These are phyloP conservation scores for Nudaria mundana DNA, from an alignment of 2,888 invertebrate species.

Conservation along the genomic window DNA sequence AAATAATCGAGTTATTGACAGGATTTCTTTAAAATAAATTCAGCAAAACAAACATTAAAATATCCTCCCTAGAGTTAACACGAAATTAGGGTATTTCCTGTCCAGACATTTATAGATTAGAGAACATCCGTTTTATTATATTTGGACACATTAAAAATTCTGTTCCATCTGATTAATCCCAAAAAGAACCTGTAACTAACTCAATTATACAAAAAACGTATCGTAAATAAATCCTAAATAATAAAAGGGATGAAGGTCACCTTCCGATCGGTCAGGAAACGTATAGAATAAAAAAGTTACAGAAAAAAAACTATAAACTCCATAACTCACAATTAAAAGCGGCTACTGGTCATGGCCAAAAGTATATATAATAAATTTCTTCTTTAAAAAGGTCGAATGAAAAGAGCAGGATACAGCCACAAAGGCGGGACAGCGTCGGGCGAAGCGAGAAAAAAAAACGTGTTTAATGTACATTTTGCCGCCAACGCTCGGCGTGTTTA, in stretches of 20 bases:
- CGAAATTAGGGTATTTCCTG: slow-evolving; percentile 26
- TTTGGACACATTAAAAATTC: slow-evolving; percentile 50
- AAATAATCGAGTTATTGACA: too few species aligned
- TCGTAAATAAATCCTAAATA: slow-evolving; percentile 55
- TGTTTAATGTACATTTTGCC: slow-evolving; percentile 74
- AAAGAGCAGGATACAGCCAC: slow-evolving; percentile 76
- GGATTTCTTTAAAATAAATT: too few species aligned
- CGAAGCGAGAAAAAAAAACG: slow-evolving; percentile 59
- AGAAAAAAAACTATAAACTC: slow-evolving; percentile 46
- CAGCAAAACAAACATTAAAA: too few species aligned
- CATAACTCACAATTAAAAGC: slow-evolving; percentile 80
- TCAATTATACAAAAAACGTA: slow-evolving; percentile 49
- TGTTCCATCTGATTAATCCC: slow-evolving; percentile 60
- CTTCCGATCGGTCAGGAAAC: slow-evolving; percentile 70
- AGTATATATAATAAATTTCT: slow-evolving; percentile 79
- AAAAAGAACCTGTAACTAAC: slow-evolving; percentile 59
- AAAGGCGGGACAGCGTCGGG: slow-evolving; percentile 61
- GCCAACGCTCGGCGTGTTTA: slow-evolving; percentile 70
- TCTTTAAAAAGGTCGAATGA: slow-evolving; percentile 76
- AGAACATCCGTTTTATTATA: slow-evolving; percentile 63
- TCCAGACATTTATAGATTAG: slow-evolving; percentile 40
- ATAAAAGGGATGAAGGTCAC: slow-evolving; percentile 65
- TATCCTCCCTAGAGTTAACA: slow-evolving; percentile 1
- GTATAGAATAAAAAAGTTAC: slow-evolving; percentile 42
- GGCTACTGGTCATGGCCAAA: slow-evolving; percentile 79